These are phyloP conservation scores for Burhinus oedicnemus DNA, from an alignment of 2,113 vertebrate species.

Conservation along the genomic window DNA sequence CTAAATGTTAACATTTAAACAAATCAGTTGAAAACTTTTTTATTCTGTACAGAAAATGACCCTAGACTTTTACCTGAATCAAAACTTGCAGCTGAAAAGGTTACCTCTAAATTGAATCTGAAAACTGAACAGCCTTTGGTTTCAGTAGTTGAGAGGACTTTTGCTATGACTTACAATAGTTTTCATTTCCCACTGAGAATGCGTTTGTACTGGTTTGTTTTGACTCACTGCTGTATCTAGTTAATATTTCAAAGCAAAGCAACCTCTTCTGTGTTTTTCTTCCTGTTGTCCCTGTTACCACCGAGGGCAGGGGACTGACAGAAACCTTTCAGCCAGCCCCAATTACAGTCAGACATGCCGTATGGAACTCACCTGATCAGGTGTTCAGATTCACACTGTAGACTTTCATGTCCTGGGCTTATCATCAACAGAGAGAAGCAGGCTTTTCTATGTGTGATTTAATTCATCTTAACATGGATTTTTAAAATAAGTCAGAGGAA, in stretches of 20 bases:
- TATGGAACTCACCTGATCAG: background rate
- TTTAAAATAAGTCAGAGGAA: background rate
- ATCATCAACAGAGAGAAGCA: background rate
- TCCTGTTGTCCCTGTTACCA: background rate
- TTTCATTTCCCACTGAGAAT: background rate
- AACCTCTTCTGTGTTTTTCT: background rate
- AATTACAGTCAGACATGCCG: background rate
- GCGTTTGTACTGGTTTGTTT: background rate
- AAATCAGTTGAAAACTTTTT: background rate
- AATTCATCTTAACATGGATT: background rate
- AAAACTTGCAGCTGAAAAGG: background rate
- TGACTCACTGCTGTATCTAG: background rate
- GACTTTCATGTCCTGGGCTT: background rate
- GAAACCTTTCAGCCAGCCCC: background rate
- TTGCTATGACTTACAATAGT: background rate
- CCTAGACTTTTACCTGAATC: background rate
- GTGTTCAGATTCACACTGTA: background rate
- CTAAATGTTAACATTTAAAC: constrained; percentile 8
- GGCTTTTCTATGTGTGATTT: background rate
- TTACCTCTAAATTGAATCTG: background rate
- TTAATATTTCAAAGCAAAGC: background rate
- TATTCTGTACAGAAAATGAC: background rate
- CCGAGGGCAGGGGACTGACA: background rate
- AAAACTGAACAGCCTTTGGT: background rate
- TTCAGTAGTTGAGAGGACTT: background rate